phyloP scores from a whole-genome alignment of 2,113 vertebrate species.

The Bos indicus region DNA sequence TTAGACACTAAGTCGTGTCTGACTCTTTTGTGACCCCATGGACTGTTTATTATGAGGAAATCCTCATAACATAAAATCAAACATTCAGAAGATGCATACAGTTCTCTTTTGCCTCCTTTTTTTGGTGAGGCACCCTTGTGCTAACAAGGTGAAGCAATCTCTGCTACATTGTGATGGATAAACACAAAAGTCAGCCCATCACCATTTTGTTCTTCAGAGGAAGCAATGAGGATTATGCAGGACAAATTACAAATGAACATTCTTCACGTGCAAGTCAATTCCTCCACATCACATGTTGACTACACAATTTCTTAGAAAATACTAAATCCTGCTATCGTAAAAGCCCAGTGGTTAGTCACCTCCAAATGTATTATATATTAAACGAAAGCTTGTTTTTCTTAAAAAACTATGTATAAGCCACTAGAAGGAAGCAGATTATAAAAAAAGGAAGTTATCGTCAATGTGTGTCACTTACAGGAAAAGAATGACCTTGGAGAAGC shows the following conservation, averaged over 20 bases:
- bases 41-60: background rate
- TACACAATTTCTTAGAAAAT: background rate
- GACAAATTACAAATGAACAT: background rate
- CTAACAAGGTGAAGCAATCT: background rate
- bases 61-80: background rate
- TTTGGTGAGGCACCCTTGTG: background rate
- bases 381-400: background rate
- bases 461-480: background rate
- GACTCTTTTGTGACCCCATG: background rate
- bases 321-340: background rate
- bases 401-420: background rate
- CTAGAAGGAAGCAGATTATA: background rate
- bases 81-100: background rate
- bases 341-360: background rate
- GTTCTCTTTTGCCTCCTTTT: background rate
- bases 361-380: background rate
- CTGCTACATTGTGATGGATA: background rate
- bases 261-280: background rate
- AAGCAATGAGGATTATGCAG: background rate
- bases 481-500: background rate
- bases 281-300: background rate
- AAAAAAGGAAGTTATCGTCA: conserved; percentile 20
- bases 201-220: background rate
- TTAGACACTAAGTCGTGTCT: background rate
- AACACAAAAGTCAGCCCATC: background rate